phyloP scores from a whole-genome alignment of 2,888 invertebrate genomes.

The Saturnia pavonia region DNA sequence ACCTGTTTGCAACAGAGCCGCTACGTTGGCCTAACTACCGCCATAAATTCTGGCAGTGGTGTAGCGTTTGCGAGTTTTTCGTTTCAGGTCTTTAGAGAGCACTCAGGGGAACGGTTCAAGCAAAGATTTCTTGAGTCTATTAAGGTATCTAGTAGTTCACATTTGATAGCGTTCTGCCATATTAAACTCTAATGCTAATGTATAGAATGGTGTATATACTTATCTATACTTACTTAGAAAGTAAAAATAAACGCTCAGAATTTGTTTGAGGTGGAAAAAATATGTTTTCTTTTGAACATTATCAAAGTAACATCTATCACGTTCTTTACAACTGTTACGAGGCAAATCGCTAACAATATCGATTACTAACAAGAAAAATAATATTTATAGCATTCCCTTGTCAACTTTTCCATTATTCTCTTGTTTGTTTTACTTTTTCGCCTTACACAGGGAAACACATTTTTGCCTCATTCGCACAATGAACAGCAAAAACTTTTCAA shows the following conservation, averaged over 20 bases:
- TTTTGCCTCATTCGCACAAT: constrained; percentile 22
- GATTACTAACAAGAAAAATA: constrained; percentile 59
- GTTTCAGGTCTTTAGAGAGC: constrained; percentile 58
- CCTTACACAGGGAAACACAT: constrained; percentile 50
- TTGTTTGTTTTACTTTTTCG: constrained; percentile 57
- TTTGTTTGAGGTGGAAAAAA: constrained; percentile 39
- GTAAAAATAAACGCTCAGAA: background rate
- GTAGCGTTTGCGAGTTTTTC: constrained; percentile 59
- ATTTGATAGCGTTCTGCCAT: constrained; percentile 45
- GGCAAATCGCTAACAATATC: constrained; percentile 68
- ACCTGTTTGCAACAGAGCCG: constrained; percentile 54
- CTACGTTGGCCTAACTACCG: constrained; percentile 62
- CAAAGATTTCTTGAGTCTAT: constrained; percentile 63
- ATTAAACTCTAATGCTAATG: constrained; percentile 46
- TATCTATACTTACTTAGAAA: background rate
- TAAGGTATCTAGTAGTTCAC: constrained; percentile 41
- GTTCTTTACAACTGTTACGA: constrained; percentile 54
- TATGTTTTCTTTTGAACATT: constrained; percentile 46
- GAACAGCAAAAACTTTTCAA: constrained; percentile 32
- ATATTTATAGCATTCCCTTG: constrained; percentile 57
- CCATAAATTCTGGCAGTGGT: constrained; percentile 66
- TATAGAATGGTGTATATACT: constrained; percentile 31
- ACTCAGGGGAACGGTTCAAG: constrained; percentile 56
- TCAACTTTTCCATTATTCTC: constrained; percentile 54
- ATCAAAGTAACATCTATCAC: constrained; percentile 58